Percentiles rank a stretch among this genome's conserved stretches.
Conservation (phyloP, 2,888 invertebrate species). For the Caenorhabditis doughertyi region DNA sequence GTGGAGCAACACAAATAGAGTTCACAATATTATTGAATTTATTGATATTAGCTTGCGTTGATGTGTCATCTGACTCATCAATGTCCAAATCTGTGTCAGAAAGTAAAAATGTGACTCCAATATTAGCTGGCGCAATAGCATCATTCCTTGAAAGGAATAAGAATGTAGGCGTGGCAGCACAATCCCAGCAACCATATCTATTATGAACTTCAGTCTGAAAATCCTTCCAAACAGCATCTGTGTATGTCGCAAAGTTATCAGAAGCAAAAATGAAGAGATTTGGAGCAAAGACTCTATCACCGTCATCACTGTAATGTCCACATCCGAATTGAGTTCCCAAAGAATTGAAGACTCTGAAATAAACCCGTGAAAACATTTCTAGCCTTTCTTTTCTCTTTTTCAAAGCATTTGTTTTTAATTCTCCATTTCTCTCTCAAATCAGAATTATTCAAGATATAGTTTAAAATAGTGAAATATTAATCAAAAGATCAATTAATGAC, state of each 20-base stretch:
- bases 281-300: slow-evolving; percentile 62
- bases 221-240: slow-evolving; percentile 36
- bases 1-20: slow-evolving; percentile 24
- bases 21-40: slow-evolving; percentile 58
- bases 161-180: slow-evolving; percentile 54
- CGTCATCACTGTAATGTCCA: slow-evolving; percentile 54
- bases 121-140: background rate
- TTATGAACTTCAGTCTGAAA: slow-evolving; percentile 42
- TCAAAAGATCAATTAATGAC: slow-evolving; percentile 16
- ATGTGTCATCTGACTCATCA: slow-evolving; percentile 55
- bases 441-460: slow-evolving; percentile 32
- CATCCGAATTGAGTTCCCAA: slow-evolving; percentile 61
- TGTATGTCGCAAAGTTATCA: slow-evolving; percentile 52
- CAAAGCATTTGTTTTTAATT: background rate
- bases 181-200: slow-evolving; percentile 59
- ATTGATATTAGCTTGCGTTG: slow-evolving; percentile 50
- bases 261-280: slow-evolving; percentile 62
- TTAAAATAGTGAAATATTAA: slow-evolving; percentile 19
- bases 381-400: background rate
- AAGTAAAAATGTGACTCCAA: slow-evolving; percentile 35
- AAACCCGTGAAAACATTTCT: slow-evolving; percentile 14
- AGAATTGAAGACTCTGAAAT: slow-evolving; percentile 44
- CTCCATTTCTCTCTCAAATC: background rate
- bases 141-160: slow-evolving; percentile 52
- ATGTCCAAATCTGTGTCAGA: slow-evolving; percentile 51